These are phyloP conservation scores for Patella ulyssiponensis DNA, from an alignment of 2,888 invertebrate genomes.

Conservation along the genomic window DNA sequence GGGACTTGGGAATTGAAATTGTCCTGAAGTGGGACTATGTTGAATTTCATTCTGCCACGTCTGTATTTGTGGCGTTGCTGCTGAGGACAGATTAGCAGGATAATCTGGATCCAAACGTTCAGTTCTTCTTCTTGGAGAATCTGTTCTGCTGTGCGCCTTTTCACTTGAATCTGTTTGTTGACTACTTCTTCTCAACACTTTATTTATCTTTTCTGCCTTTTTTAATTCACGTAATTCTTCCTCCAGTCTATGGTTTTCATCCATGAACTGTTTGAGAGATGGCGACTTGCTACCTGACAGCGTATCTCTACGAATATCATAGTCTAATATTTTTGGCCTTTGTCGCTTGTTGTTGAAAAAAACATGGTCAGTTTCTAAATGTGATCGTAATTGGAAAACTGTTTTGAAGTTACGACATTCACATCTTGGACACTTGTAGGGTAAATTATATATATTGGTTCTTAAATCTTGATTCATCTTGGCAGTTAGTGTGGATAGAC, in stretches of 20 bases:
- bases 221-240: constrained; percentile 50
- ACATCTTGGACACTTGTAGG: constrained; percentile 62
- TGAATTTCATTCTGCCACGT: no score
- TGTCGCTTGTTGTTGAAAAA: constrained; percentile 32
- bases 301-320: not conserved
- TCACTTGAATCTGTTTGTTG: not conserved
- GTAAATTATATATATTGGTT: constrained; percentile 38
- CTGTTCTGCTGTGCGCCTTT: not conserved
- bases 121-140: not conserved
- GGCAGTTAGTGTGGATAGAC: not conserved
- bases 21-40: no score
- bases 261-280: constrained; percentile 48
- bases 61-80: no score
- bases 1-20: not conserved
- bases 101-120: not conserved
- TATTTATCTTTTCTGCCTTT: constrained; percentile 52
- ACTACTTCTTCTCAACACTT: constrained; percentile 24
- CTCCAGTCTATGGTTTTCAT: constrained; percentile 54
- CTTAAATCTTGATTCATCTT: constrained; percentile 16
- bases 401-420: constrained; percentile 52
- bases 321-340: constrained; percentile 31
- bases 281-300: constrained; percentile 39
- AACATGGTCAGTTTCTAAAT: constrained; percentile 57
- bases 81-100: not conserved
- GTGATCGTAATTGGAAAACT: constrained; percentile 54